Base-by-base conservation (phyloP, 2,797 vertebrate species). In the Chaenodraco wilsoni region DNA sequence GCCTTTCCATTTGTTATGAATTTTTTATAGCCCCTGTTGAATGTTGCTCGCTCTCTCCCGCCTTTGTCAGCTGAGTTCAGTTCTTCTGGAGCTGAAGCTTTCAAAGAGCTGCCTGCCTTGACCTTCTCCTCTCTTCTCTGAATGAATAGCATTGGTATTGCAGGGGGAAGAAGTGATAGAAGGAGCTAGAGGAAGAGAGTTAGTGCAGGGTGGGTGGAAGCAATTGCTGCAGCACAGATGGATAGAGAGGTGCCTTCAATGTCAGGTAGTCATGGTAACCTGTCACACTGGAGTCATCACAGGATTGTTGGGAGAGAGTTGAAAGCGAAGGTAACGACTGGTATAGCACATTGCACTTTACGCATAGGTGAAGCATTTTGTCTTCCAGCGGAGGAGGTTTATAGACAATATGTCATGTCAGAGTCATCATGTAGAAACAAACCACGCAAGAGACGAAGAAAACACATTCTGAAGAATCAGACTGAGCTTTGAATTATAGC, bases 181-280 rank as follows among this genome's bases (percentile, higher is more conserved):
- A 52, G 41, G 31, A 52, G 56, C 44, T 43, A 74, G 64, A 69
- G 62, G 73, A 80, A 73, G 74, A 58, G 56, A 69, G 80, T 84
- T 75, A 81, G 82, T 67, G 67, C 5, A 7, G 59, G 74, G 61
- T 44, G 50, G 75, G 78, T 78, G 82, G 88, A 88, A 85, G 84
- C 64, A 55, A 83, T 78, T 71, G 84, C 76, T 77, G 59, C 81
- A 58, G 83, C 80, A 68, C 86, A 87, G 85, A 91, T 86, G 81
- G 84, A 89, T 76, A 82, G 79, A 89, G 83, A 88, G 76, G 74
- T 80, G 77, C 68, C 86, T 86, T 86, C 77, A 50, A 69, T 89
- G 87, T 92, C 80, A 87, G 81, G 92, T 93, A 68, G 90, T 81
- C 91, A 91, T 92, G 92, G 92, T 84, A 89, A 94, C 84, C 81